phyloP scores from a whole-genome alignment of 2,113 vertebrate genomes.

The Cinclus mexicanus region DNA sequence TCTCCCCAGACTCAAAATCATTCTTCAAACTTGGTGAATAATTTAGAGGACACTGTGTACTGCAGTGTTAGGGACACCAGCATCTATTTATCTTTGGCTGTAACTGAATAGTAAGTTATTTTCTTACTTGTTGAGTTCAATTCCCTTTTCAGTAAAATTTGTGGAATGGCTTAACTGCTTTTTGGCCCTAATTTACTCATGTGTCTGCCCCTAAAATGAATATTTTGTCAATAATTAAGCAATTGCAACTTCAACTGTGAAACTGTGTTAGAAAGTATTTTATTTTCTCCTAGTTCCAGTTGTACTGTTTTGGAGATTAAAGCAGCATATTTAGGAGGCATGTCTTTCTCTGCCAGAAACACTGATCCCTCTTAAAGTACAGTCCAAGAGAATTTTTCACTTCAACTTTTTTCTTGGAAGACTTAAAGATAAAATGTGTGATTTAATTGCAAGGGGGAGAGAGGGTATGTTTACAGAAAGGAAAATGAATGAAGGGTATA shows the following conservation, averaged over 20 bases:
- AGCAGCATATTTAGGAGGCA: background rate
- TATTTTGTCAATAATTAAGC: background rate
- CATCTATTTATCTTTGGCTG: background rate
- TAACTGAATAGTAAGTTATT: background rate
- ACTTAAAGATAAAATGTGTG: background rate
- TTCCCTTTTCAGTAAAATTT: background rate
- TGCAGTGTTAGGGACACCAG: background rate
- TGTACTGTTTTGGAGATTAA: background rate
- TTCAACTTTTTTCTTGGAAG: background rate
- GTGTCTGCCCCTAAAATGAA: background rate
- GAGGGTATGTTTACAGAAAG: background rate
- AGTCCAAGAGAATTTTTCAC: background rate
- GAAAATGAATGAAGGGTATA: background rate
- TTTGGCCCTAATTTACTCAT: background rate
- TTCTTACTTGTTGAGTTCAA: background rate
- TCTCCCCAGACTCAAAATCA: background rate
- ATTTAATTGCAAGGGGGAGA: background rate
- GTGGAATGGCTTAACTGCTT: background rate
- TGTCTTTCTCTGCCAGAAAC: background rate
- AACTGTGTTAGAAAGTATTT: background rate
- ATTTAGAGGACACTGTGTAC: background rate
- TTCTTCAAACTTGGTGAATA: background rate
- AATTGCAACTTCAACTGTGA: background rate
- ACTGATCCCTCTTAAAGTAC: background rate
- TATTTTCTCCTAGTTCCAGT: background rate